These are phyloP conservation scores for Pseudolaguvia tuberculata DNA, from an alignment of 2,113 vertebrate species.

Conservation along the genomic window DNA sequence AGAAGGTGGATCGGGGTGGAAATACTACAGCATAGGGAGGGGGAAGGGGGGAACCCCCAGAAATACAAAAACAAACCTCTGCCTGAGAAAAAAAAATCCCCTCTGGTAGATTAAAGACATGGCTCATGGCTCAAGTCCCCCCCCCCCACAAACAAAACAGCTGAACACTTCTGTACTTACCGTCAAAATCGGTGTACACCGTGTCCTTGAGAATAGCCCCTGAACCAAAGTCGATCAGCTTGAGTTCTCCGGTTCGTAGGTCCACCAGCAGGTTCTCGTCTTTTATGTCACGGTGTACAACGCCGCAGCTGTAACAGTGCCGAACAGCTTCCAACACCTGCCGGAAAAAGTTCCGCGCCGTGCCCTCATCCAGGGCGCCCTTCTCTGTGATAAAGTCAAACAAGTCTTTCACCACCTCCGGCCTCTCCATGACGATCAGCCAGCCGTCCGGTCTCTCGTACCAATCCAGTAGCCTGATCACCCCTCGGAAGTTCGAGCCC, in stretches of 20 bases:
- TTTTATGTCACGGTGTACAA: constrained; percentile 94
- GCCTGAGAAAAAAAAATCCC: constrained; percentile 44
- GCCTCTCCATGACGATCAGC: constrained; percentile 88
- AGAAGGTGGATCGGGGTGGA: neutral
- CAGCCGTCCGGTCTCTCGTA: constrained; percentile 91
- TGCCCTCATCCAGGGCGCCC: constrained; percentile 85
- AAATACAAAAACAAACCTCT: constrained; percentile 44
- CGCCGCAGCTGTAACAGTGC: constrained; percentile 89
- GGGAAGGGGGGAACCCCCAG: constrained; percentile 1
- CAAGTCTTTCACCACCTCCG: constrained; percentile 88
- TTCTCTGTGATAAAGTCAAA: constrained; percentile 98
- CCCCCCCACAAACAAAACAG: neutral
- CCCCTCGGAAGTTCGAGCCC: constrained; percentile 84
- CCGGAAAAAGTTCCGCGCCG: constrained; percentile 85
- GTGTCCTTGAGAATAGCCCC: constrained; percentile 96
- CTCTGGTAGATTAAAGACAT: neutral
- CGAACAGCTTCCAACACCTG: constrained; percentile 90
- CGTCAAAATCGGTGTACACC: constrained; percentile 95
- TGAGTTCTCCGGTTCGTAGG: constrained; percentile 87
- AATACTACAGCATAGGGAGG: constrained; percentile 8
- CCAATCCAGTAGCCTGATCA: constrained; percentile 92
- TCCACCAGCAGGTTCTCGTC: constrained; percentile 97
- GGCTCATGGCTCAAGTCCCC: neutral
- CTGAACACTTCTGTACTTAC: constrained; percentile 62
- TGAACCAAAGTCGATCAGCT: constrained; percentile 95